These are phyloP conservation scores for Notiomystis cincta DNA, from an alignment of 2,113 vertebrate species.

Conservation along the genomic window DNA sequence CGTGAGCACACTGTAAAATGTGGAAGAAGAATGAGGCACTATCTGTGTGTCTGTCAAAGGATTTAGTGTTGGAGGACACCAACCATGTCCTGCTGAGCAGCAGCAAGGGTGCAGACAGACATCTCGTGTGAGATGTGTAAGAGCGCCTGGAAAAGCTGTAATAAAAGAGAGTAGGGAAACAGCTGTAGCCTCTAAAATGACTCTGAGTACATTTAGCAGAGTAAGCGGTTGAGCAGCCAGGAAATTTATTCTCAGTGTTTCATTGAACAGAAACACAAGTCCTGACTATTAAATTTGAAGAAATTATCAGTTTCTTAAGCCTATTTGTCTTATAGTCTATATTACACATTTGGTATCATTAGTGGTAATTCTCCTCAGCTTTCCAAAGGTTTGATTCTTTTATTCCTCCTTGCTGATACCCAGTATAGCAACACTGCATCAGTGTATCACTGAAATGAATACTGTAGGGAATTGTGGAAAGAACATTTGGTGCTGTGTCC, in stretches of 20 bases:
- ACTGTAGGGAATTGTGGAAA: background rate
- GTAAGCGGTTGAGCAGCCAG: background rate
- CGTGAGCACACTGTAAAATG: background rate
- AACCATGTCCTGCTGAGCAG: background rate
- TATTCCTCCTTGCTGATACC: background rate
- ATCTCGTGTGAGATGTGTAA: background rate
- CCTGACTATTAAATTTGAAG: background rate
- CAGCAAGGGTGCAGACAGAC: background rate
- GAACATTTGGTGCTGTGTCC: background rate
- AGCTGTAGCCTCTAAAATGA: conserved; percentile 41
- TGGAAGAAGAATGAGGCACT: background rate
- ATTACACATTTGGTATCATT: background rate
- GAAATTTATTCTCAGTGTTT: background rate
- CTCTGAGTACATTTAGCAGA: background rate
- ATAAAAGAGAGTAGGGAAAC: background rate
- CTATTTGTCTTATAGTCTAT: background rate
- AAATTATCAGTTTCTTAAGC: background rate
- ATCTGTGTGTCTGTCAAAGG: background rate
- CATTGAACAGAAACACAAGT: background rate
- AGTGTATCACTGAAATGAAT: background rate
- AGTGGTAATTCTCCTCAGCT: background rate
- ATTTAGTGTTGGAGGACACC: conserved; percentile 10
- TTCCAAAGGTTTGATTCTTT: background rate
- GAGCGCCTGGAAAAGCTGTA: background rate
- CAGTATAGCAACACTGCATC: background rate